A percentile compares a stretch with the other conserved stretches of the same genome.
Conservation (phyloP, 2,797 vertebrate genomes). For the Enteromius unitaeniatus region DNA sequence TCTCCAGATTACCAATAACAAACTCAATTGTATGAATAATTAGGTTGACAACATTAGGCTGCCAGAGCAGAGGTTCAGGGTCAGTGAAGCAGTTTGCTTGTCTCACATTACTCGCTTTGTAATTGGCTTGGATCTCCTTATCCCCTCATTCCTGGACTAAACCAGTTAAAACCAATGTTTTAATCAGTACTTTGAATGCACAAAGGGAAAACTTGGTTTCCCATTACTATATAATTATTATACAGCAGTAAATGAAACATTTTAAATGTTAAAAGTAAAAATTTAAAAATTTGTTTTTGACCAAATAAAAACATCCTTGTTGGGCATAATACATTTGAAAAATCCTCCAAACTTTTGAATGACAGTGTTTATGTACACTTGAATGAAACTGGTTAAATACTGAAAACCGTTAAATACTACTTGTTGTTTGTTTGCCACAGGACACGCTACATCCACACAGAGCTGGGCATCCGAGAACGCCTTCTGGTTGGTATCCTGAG, state of each 20-base stretch:
- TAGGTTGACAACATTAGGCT: not conserved
- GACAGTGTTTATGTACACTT: not conserved
- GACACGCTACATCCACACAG: constrained; percentile 96
- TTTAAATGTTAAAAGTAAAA: too few species aligned
- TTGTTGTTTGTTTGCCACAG: constrained; percentile 69
- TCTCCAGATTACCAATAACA: not conserved
- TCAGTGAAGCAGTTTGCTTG: not conserved
- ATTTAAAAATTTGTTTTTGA: not conserved
- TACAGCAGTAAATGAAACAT: not conserved
- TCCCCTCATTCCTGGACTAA: not conserved
- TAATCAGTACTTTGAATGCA: not conserved
- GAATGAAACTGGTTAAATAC: not conserved
- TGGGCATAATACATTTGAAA: not conserved
- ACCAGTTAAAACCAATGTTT: not conserved
- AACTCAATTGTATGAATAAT: not conserved
- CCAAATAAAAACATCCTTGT: not conserved
- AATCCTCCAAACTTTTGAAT: not conserved
- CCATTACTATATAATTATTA: not conserved
- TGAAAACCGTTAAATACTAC: not conserved
- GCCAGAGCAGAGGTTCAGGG: not conserved
- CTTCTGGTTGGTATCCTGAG: constrained; percentile 92
- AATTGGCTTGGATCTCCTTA: not conserved
- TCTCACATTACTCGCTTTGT: not conserved
- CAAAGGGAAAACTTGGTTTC: not conserved
- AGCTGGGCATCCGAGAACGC: constrained; percentile 92